These are phyloP conservation scores for Turdus rufiventris DNA, from an alignment of 2,113 vertebrate species.

Conservation along the genomic window DNA sequence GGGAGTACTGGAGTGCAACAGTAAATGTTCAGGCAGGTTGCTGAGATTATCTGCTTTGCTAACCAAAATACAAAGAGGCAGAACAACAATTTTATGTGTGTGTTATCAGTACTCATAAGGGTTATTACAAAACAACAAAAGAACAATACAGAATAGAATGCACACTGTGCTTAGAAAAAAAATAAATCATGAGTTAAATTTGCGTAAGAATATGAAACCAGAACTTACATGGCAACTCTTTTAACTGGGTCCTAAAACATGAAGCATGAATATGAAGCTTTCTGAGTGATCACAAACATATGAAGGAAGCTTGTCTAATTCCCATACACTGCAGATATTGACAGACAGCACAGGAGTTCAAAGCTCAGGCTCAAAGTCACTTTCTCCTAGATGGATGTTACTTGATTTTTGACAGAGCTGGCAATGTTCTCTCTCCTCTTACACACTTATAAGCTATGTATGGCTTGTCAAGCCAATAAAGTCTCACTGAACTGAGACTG, in stretches of 20 bases:
- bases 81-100: neutral
- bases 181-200: neutral
- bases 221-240: neutral
- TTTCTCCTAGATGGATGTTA: neutral
- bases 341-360: neutral
- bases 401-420: neutral
- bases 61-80: neutral
- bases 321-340: neutral
- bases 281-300: neutral
- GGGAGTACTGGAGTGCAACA: neutral
- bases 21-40: neutral
- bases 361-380: neutral
- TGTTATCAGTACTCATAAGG: neutral
- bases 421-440: slow-evolving; percentile 1
- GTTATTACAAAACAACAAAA: neutral
- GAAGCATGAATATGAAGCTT: neutral
- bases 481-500: slow-evolving; percentile 40
- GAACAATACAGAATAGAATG: neutral
- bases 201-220: neutral
- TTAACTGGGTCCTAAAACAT: neutral
- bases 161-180: neutral
- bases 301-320: neutral
- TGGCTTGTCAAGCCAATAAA: slow-evolving; percentile 52
- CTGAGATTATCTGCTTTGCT: slow-evolving; percentile 6
- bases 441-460: neutral